A percentile compares a stretch with the other conserved stretches of the same genome.
Conservation (phyloP, 2,113 vertebrate genomes). For the Polypterus senegalus region DNA sequence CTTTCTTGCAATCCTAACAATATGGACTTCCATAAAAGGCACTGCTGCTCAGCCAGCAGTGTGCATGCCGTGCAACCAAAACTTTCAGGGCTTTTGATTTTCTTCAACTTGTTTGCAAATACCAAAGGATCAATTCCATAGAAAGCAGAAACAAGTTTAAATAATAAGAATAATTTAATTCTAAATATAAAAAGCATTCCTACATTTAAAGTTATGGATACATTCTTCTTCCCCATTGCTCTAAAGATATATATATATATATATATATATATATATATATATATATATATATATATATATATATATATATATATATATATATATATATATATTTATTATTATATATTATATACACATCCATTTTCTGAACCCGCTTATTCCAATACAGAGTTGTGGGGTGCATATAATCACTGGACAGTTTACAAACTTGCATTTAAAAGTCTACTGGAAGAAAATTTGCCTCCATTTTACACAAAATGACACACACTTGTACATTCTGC, state of each 20-base stretch:
- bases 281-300: slow-evolving; percentile 21
- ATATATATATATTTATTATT: slow-evolving; percentile 26
- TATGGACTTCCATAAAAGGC: no score
- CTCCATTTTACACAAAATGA: no score
- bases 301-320: slow-evolving; percentile 29
- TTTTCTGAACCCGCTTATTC: no score
- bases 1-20: no score
- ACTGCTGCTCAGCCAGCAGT: slow-evolving; percentile 23
- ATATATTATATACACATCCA: slow-evolving; percentile 9
- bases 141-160: slow-evolving; percentile 16
- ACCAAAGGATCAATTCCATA: slow-evolving; percentile 8
- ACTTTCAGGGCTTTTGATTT: no score
- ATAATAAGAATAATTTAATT: slow-evolving; percentile 32
- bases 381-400: no score
- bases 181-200: slow-evolving; percentile 42
- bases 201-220: slow-evolving; percentile 32
- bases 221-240: slow-evolving; percentile 35
- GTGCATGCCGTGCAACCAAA: no score
- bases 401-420: slow-evolving; percentile 31
- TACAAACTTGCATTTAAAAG: slow-evolving; percentile 22
- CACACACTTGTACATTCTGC: no score
- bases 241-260: slow-evolving; percentile 24
- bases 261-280: slow-evolving; percentile 31
- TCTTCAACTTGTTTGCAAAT: slow-evolving; percentile 2
- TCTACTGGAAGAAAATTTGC: slow-evolving; percentile 36